Percentiles rank a stretch among this genome's conserved stretches.
These are phyloP conservation scores for Acronicta leporina DNA, from an alignment of 2,888 invertebrate species.

Conservation along the genomic window DNA sequence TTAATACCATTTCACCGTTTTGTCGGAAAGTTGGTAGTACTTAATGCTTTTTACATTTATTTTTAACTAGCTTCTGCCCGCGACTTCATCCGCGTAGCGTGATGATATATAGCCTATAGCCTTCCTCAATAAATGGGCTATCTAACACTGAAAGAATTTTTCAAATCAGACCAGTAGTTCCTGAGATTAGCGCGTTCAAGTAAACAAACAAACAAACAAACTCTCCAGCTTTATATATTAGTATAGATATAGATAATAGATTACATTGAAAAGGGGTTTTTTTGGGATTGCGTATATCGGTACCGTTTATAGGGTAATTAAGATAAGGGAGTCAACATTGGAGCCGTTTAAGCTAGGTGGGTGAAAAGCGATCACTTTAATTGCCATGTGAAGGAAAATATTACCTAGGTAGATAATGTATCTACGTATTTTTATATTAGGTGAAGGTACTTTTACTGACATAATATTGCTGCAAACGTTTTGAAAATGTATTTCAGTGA, in stretches of 20 bases:
- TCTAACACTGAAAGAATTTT: too few relatives aligned
- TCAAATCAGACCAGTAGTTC: too few relatives aligned
- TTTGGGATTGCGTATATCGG: slow-evolving; percentile 24
- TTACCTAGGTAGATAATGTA: slow-evolving; percentile 25
- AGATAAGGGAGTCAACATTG: slow-evolving; percentile 37
- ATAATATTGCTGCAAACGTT: slow-evolving; percentile 1
- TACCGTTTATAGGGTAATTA: slow-evolving; percentile 47
- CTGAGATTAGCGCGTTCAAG: too few relatives aligned
- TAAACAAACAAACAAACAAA: too few relatives aligned
- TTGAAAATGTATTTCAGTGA: not conserved
- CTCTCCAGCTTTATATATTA: too few relatives aligned
- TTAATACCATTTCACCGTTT: slow-evolving; percentile 32
- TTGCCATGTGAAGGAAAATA: slow-evolving; percentile 35
- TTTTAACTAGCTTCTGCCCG: too few relatives aligned
- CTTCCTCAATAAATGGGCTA: too few relatives aligned
- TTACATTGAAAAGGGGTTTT: slow-evolving; percentile 31
- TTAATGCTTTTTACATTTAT: slow-evolving; percentile 48
- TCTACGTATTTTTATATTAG: slow-evolving; percentile 31
- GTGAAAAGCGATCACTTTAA: slow-evolving; percentile 40
- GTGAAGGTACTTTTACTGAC: slow-evolving; percentile 3
- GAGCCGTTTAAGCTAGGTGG: slow-evolving; percentile 39
- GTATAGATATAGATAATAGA: too few relatives aligned
- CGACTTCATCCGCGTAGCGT: too few relatives aligned
- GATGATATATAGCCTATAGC: too few relatives aligned
- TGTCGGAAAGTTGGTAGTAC: slow-evolving; percentile 26